phyloP scores from a whole-genome alignment of 2,113 vertebrate species.

The Festucalex cinctus region DNA sequence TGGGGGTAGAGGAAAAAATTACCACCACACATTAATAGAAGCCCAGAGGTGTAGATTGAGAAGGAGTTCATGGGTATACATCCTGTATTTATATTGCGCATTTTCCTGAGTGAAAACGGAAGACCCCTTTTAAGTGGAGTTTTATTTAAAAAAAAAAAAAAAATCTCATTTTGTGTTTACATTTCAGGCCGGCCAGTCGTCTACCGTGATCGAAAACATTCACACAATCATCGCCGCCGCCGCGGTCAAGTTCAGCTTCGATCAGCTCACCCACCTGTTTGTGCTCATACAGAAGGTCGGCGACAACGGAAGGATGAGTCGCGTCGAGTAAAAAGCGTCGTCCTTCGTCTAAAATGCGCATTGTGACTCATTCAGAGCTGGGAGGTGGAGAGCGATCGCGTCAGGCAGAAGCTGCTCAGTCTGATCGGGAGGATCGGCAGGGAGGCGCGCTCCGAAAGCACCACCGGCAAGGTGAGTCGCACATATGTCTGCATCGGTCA shows the following conservation, averaged over 20 bases:
- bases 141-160: background rate
- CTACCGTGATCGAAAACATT: slow-evolving; percentile 98
- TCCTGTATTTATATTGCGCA: no score
- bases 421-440: slow-evolving; percentile 94
- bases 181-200: slow-evolving; percentile 90
- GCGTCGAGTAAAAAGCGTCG: background rate
- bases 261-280: slow-evolving; percentile 96
- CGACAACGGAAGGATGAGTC: background rate
- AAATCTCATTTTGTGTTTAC: background rate
- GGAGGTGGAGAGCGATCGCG: slow-evolving; percentile 92
- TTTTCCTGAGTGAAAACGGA: no score
- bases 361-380: slow-evolving; percentile 81
- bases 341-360: background rate
- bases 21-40: no score
- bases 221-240: slow-evolving; percentile 97
- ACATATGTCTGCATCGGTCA: background rate
- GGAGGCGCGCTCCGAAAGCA: slow-evolving; percentile 91
- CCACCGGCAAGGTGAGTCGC: slow-evolving; percentile 87
- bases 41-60: no score
- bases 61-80: no score
- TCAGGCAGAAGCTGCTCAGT: slow-evolving; percentile 93
- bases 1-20: no score
- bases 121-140: no score
- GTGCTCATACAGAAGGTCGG: slow-evolving; percentile 95
- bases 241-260: slow-evolving; percentile 94